Evolutionary conservation across 1,140 invertebrate genomes (phyloP), one percentile per base, ranked within the genome.

Genomic region (Apocrypta bakeri): DNA sequence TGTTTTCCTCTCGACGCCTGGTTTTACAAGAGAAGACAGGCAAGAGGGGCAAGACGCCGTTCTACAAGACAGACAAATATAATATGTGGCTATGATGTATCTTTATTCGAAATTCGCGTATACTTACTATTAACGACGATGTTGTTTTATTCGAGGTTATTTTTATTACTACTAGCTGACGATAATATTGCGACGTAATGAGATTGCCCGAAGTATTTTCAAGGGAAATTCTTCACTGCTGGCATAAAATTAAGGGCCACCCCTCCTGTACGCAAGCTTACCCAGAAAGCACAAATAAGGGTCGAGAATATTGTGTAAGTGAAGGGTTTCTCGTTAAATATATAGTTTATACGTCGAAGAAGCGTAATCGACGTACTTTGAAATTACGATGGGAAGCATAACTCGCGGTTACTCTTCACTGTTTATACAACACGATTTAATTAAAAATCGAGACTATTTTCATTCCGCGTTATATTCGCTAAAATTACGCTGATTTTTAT

Each of bases 1-100:
- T 89, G 89, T 89, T 88, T 90, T 88, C 88, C 84, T 29, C 29
- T 56, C 64, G 24, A 4, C 37, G 27, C 40, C 42, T 33, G n/a
- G 42, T 37, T 76, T 29, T 76, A 24, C 56, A 29, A 2, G 17
- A 66, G 17, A 66, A 27, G 8, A 25, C 8, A 17, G 24, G 63
- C 2, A 4, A 27, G 27, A 63, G 7, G 37, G 3, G 37, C 37
- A 17, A 48, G 48, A 56, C 21, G 14, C 0, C 17, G 0, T 6
- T 1, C 12, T 56, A 17, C 48, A 17, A 56, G 48, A 56, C 21
- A 48, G 3, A 3, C 48, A 1, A 17, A 21, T 21, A 17, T 56
- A 56, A 56, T 56, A n/a, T 56, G 21, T 17, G n/a, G 48, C 17
- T n/a, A n/a, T 7, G 21, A 56, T n/a, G 48, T 56, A 56, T 56